Evolutionary conservation across 1,140 invertebrate species (phyloP).

Genomic region (Leptinotarsa texana): DNA sequence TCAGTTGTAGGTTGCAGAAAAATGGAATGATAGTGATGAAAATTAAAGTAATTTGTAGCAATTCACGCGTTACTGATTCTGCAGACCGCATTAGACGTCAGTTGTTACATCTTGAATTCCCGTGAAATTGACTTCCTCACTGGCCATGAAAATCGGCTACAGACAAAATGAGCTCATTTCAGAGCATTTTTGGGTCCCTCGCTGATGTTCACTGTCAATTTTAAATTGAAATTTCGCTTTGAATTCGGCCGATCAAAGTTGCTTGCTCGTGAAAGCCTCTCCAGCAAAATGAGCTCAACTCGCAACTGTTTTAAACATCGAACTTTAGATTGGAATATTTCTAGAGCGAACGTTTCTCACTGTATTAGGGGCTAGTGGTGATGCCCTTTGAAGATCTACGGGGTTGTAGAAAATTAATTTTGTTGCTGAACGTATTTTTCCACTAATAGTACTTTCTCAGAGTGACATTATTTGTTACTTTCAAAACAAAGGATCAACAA

Average conservation of each 20-base stretch:
- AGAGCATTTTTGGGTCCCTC: conserved; percentile 16
- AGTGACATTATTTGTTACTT: too few species aligned
- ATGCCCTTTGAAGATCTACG: conserved; percentile 1
- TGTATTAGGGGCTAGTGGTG: conserved; percentile 21
- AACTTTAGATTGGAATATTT: conserved; percentile 41
- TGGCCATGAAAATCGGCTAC: background rate
- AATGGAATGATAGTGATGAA: too few species aligned
- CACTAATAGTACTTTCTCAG: too few species aligned
- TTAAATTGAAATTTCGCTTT: conserved; percentile 49
- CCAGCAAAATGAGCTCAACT: conserved; percentile 34
- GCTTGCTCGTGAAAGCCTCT: conserved; percentile 34
- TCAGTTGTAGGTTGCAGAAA: too few species aligned
- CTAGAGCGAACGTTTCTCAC: conserved; percentile 25
- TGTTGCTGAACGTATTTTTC: background rate
- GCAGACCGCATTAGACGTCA: too few species aligned
- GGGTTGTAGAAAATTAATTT: background rate
- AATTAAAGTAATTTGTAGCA: too few species aligned
- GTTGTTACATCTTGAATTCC: too few species aligned
- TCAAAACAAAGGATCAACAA: too few species aligned
- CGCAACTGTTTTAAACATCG: conserved; percentile 38
- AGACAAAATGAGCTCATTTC: conserved; percentile 39
- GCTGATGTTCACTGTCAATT: conserved; percentile 42
- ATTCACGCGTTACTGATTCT: too few species aligned
- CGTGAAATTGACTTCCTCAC: too few species aligned
- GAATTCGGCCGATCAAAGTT: conserved; percentile 47